phyloP scores from a whole-genome alignment of 2,113 vertebrate genomes.

The Probosciger aterrimus region DNA sequence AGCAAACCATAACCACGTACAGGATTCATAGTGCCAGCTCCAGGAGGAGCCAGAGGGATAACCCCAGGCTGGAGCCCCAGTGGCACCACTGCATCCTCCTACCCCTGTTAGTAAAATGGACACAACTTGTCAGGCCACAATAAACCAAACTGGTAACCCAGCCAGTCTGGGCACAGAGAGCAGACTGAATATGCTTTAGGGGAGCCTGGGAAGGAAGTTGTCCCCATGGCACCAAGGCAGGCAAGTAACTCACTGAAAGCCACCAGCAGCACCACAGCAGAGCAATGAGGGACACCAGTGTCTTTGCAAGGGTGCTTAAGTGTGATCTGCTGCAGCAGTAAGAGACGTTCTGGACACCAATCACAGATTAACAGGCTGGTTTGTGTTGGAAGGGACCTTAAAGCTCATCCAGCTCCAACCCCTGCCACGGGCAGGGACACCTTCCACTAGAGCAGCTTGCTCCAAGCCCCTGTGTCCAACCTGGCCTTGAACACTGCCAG shows the following conservation, averaged over 20 bases:
- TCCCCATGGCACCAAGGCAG: neutral
- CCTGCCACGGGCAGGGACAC: neutral
- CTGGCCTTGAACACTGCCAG: neutral
- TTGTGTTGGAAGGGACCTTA: neutral
- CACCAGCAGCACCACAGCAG: neutral
- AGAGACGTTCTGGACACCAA: neutral
- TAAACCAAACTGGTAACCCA: neutral
- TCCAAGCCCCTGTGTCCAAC: neutral
- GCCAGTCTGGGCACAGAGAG: neutral
- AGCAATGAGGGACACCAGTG: neutral
- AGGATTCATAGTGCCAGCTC: neutral
- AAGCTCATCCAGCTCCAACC: neutral
- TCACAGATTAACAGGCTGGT: neutral
- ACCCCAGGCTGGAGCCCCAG: accelerated
- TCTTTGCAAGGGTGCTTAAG: neutral
- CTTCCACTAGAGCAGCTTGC: neutral
- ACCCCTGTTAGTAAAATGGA: accelerated
- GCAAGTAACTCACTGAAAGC: neutral
- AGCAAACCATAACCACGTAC: accelerated
- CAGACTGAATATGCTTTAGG: accelerated
- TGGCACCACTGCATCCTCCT: neutral
- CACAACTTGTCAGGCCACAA: neutral
- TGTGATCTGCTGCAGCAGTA: neutral
- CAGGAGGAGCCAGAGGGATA: neutral
- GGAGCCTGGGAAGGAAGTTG: neutral